Conservation (phyloP, 2,888 invertebrate genomes). For the Ceriagrion tenellum region DNA sequence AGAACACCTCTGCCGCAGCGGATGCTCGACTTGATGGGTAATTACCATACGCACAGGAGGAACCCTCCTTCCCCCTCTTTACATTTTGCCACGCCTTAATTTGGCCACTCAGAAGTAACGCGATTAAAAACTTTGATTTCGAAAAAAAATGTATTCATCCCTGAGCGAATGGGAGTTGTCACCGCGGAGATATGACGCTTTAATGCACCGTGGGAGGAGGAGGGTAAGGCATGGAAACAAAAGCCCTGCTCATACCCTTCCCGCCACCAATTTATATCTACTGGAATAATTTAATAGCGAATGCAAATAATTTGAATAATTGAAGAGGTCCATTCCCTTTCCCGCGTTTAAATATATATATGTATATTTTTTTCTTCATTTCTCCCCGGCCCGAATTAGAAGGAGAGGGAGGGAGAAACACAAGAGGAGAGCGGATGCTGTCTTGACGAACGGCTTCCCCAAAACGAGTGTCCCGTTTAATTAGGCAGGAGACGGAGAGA, state of each 20-base stretch:
- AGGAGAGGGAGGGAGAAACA: neutral
- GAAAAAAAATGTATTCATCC: neutral
- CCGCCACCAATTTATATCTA: conserved; percentile 23
- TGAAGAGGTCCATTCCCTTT: conserved; percentile 4
- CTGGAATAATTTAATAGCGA: conserved; percentile 24
- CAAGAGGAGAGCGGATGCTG: neutral
- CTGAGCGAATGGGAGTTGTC: neutral
- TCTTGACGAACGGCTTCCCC: conserved; percentile 18
- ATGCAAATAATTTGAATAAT: conserved; percentile 39
- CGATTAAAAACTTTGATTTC: conserved; percentile 35
- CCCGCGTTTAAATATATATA: neutral
- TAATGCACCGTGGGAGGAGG: neutral
- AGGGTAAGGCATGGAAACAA: neutral
- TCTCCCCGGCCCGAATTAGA: neutral
- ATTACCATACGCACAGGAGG: neutral
- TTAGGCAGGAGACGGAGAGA: neutral
- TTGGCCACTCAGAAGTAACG: conserved; percentile 14
- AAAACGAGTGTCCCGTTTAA: conserved; percentile 17
- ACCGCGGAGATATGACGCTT: neutral
- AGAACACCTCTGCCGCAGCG: neutral
- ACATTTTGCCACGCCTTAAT: neutral
- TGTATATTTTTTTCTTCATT: neutral
- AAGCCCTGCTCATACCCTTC: neutral
- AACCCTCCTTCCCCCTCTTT: neutral
- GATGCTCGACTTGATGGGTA: neutral